Evolutionary conservation across 2,888 invertebrate genomes (phyloP), one percentile per base, ranked within the genome.

Genomic region (Leucania comma): DNA sequence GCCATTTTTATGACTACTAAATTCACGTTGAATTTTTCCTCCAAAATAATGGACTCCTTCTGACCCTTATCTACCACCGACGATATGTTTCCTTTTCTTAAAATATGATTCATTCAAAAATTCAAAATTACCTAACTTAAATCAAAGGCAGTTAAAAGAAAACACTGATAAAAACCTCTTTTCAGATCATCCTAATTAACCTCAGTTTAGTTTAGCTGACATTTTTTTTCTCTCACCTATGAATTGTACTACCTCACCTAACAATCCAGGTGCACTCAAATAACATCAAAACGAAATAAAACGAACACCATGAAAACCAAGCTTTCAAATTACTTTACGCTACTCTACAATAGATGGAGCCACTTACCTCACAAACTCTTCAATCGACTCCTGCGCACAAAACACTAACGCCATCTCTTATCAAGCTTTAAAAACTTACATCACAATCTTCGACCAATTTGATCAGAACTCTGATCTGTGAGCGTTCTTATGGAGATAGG

Each of bases 281-380:
- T 12, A n/a, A n/a, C 29, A 17, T 0, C n/a, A 3, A 46, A 70
- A 48, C 10, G 6, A 50, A 20, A 58, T 5, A 17, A 24, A 17
- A 58, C 2, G 17, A 46, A 42, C 10, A 8, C 20, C n/a, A 9
- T 0, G 4, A 51, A 32, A 51, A n/a, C 0, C 17, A 56, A 48
- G 24, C 35, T 71, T 35, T 17, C 9, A 29, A 57, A 38, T 51
- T 9, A 42, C 24, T 68, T 82, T 69, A 73, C 4, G 84, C 94
- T 92, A 93, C 90, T 91, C 91, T 65, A 48, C 88, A 72, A 88
- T 48, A 94, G 95, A 94, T 94, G 95, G 88, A 94, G 88, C 89
- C 89, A 89, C 84, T 20, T 35, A 84, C 78, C 78, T 65, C 82
- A 66, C 72, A 80, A n/a, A 58, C 5, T 38, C 4, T 17, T 9